Percentiles rank a stretch among this genome's conserved stretches.
phyloP scores from a whole-genome alignment of 2,888 invertebrate species.

The Celastrina argiolus region DNA sequence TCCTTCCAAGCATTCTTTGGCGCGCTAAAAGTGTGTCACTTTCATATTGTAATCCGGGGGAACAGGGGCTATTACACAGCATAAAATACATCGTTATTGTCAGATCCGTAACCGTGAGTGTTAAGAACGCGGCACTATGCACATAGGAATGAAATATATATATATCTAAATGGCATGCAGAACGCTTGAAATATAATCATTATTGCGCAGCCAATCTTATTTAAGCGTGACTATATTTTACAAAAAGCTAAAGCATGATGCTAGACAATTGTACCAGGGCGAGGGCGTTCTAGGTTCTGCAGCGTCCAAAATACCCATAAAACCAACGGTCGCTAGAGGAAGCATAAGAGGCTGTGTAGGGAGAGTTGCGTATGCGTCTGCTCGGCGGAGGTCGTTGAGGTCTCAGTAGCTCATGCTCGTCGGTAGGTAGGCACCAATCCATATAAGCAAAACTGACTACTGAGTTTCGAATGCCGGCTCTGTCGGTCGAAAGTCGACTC shows the following conservation, averaged over 20 bases:
- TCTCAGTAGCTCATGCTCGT: conserved; percentile 63
- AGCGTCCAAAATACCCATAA: conserved; percentile 76
- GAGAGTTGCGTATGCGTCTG: conserved; percentile 66
- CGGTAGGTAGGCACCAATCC: conserved; percentile 51
- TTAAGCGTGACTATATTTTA: conserved; percentile 78
- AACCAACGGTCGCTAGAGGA: conserved; percentile 73
- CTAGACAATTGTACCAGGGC: conserved; percentile 77
- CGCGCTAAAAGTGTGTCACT: conserved; percentile 70
- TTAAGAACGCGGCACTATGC: conserved; percentile 75
- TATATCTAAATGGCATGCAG: conserved; percentile 78
- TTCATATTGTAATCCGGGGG: conserved; percentile 67
- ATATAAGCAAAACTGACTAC: conserved; percentile 20
- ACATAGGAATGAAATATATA: conserved; percentile 76
- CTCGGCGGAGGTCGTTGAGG: conserved; percentile 62
- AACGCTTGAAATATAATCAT: conserved; percentile 79
- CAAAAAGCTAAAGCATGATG: conserved; percentile 78
- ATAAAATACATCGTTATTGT: conserved; percentile 52
- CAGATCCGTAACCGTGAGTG: conserved; percentile 71
- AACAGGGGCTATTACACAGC: conserved; percentile 40
- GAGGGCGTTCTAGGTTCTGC: conserved; percentile 73
- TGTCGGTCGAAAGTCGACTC: neutral
- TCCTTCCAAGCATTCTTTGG: conserved; percentile 76
- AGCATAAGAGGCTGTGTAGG: conserved; percentile 75
- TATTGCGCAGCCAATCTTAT: conserved; percentile 78
- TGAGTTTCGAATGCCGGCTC: neutral